Base-by-base conservation (phyloP, 2,888 invertebrate genomes). In the Girardia tigrina region DNA sequence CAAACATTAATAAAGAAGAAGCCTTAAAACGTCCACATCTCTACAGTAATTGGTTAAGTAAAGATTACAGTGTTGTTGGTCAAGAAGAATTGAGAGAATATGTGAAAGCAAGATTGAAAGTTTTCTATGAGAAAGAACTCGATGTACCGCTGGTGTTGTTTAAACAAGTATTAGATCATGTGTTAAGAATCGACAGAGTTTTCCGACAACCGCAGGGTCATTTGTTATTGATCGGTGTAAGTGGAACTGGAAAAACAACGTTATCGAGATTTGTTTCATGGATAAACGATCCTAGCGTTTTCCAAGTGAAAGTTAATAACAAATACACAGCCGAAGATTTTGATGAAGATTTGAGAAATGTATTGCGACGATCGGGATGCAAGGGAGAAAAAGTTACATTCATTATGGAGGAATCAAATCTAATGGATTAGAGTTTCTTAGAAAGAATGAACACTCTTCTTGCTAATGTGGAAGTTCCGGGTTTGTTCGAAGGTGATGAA, bases 151-250 rank as follows among this genome's bases (percentile, higher is more conserved):
- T 99, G 42, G 98, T 99, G 42, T 87, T 99, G 42, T 99, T 98
- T 85, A 95, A 99, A 85, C 97, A 99, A 86, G 97, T 99, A 73
- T 85, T 99, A 72, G 98, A 99, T 84, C 98, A 99, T 85, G 97
- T 98, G 74, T 86, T 99, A 78, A 88, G 98, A 80, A 98, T 99
- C 83, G 98, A 99, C 87, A 88, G 98, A 82, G 98, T 99, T 82
- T 98, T 98, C 89, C 88, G 98, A 75, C 97, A 98, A 85, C 95
- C 95, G 6, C 97, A 99, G 84, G 98, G 98, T 76, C 98, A 99
- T 86, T 85, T 98, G 80, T 86, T 99, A 80, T 88, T 99, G 6
- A 99, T 99, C 82, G 98, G 98, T 79, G 97, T 97, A 4, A 95
- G 95, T 74, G 98, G 98, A 71, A 94, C 97, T 79, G 98, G 98